phyloP scores from a whole-genome alignment of 2,888 invertebrate genomes.

The Eremobia ochroleuca region DNA sequence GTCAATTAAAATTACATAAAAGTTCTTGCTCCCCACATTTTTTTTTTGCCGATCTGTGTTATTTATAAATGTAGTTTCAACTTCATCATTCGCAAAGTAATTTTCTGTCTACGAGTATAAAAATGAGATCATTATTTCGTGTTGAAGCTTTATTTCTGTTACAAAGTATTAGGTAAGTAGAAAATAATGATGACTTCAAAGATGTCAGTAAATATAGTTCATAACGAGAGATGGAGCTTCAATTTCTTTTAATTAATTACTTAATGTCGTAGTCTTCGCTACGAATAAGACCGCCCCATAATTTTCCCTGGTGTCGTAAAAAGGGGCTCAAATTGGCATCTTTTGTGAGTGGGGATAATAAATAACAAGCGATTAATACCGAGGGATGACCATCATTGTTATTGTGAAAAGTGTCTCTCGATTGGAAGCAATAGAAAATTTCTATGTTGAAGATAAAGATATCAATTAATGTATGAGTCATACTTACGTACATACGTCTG shows the following conservation, averaged over 20 bases:
- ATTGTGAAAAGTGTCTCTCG: conserved; percentile 15
- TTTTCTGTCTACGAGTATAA: conserved; percentile 26
- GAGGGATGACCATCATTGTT: conserved; percentile 5
- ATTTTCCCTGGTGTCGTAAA: conserved; percentile 28
- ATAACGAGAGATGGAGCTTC: conserved; percentile 22
- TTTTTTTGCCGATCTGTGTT: too few relatives aligned
- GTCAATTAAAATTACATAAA: too few relatives aligned
- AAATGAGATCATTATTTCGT: conserved; percentile 51
- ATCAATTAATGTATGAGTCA: conserved; percentile 66
- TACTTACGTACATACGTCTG: conserved; percentile 30
- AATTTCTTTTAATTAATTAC: conserved; percentile 42
- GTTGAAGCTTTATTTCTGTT: conserved; percentile 19
- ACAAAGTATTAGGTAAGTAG: conserved; percentile 17
- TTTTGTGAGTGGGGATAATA: conserved; percentile 4
- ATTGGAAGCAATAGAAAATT: conserved; percentile 30
- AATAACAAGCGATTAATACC: conserved; percentile 11
- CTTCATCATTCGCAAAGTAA: conserved; percentile 13
- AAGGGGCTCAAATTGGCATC: conserved; percentile 20
- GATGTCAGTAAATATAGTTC: conserved; percentile 20
- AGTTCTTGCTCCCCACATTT: too few relatives aligned
- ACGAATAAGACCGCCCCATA: conserved; percentile 9
- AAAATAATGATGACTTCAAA: conserved; percentile 36
- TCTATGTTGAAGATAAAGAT: conserved; percentile 49
- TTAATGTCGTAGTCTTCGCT: conserved; percentile 2
- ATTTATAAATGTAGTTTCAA: conserved; percentile 10